Percentiles rank a stretch among this genome's conserved stretches.
Conservation (phyloP, 2,113 vertebrate species). For the Progne subis region DNA sequence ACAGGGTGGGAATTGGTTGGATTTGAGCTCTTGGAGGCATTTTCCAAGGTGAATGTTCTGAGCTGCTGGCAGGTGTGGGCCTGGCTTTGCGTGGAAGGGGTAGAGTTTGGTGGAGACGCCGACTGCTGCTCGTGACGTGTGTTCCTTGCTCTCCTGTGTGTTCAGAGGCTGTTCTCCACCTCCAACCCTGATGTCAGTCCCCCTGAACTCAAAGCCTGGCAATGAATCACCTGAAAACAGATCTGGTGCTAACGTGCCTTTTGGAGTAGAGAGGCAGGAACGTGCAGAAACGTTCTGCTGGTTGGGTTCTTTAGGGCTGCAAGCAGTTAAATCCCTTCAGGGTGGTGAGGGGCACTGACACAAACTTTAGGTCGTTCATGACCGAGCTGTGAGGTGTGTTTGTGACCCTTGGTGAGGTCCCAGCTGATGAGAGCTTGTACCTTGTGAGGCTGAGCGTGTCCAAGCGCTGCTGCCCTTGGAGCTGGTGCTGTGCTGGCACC, state of each 20-base stretch:
- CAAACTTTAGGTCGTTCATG: background rate
- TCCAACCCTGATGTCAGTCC: background rate
- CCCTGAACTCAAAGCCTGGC: background rate
- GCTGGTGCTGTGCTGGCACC: background rate
- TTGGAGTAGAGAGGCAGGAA: background rate
- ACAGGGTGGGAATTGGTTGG: background rate
- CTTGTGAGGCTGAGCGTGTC: background rate
- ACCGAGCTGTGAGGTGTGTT: fast-evolving
- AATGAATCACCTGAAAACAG: background rate
- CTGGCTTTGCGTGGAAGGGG: background rate
- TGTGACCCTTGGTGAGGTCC: fast-evolving
- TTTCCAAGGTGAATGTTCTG: background rate
- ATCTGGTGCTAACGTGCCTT: background rate
- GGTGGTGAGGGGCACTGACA: background rate
- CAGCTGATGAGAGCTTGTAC: background rate
- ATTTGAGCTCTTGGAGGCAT: background rate
- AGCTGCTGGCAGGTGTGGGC: background rate
- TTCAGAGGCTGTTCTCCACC: background rate
- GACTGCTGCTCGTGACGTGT: fast-evolving
- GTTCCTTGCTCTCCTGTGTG: background rate
- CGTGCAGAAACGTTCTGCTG: background rate
- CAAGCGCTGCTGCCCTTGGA: background rate
- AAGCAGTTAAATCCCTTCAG: background rate
- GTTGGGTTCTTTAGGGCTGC: background rate
- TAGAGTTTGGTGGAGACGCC: fast-evolving